A percentile compares a stretch with the other conserved stretches of the same genome.
Evolutionary conservation across 2,113 vertebrate species (phyloP).

Genomic region (Melanostigma gelatinosum): DNA sequence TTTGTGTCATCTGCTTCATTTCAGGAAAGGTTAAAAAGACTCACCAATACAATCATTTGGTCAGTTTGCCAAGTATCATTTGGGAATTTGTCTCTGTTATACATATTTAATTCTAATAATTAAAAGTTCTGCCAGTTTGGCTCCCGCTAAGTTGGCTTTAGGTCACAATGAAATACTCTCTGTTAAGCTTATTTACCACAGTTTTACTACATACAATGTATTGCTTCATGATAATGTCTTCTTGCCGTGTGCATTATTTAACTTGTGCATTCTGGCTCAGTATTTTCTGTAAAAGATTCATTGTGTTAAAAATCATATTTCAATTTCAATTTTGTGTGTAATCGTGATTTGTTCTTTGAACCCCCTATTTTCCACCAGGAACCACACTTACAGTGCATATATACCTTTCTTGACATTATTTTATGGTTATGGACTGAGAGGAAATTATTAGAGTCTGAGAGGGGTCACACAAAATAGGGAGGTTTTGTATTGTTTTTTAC

Average conservation of each 20-base stretch:
- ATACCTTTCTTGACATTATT: background rate
- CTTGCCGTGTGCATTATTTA: background rate
- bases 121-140: slow-evolving; percentile 32
- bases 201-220: background rate
- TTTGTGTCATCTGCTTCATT: slow-evolving; percentile 49
- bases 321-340: background rate
- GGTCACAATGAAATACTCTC: slow-evolving; percentile 34
- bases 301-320: background rate
- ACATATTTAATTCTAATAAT: slow-evolving; percentile 55
- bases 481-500: background rate
- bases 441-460: background rate
- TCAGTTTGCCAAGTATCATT: slow-evolving; percentile 31
- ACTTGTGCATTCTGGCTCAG: background rate
- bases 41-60: slow-evolving; percentile 17
- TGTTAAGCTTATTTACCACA: slow-evolving; percentile 11
- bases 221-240: background rate
- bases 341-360: background rate
- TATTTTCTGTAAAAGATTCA: background rate
- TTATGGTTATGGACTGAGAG: background rate
- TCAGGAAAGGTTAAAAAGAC: slow-evolving; percentile 41
- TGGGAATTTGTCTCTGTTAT: slow-evolving; percentile 52
- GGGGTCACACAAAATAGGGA: background rate
- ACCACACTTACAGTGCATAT: background rate
- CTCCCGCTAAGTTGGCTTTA: slow-evolving; percentile 31
- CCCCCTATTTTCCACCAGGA: background rate